Percentiles rank a stretch among this genome's conserved stretches.
Conservation (phyloP, 2,113 vertebrate genomes). For the Phodopus roborovskii region DNA sequence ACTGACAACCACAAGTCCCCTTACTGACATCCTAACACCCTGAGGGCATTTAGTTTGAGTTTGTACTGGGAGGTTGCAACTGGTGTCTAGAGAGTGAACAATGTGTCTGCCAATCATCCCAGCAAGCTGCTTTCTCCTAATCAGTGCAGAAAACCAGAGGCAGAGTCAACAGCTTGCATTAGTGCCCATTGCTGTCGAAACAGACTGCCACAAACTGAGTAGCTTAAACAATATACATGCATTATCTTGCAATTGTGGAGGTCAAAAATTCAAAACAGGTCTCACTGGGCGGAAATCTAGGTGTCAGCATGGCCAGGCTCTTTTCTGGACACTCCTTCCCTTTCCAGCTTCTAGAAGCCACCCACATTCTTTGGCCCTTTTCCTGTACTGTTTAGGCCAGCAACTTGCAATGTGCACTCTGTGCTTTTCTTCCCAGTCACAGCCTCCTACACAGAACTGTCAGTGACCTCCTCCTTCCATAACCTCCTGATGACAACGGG, state of each 20-base stretch:
- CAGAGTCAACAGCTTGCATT: not conserved
- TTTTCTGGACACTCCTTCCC: not conserved
- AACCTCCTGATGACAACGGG: not conserved
- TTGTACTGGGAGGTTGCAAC: not conserved
- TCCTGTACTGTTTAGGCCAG: not conserved
- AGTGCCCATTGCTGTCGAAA: not conserved
- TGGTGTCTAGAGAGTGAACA: not conserved
- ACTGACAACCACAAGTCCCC: too few relatives aligned
- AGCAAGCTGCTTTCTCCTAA: not conserved
- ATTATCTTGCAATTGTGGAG: not conserved
- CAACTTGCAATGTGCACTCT: not conserved
- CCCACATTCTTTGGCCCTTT: constrained; percentile 17
- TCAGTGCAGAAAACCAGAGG: not conserved
- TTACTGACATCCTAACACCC: not conserved
- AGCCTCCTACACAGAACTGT: not conserved
- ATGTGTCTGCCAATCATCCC: not conserved
- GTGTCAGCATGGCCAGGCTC: not conserved
- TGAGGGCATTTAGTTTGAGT: not conserved
- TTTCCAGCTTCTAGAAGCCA: not conserved
- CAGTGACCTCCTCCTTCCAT: not conserved
- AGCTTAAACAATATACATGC: not conserved
- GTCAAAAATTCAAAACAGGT: not conserved
- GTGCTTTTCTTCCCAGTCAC: not conserved
- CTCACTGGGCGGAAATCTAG: not conserved
- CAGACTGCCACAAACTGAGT: not conserved